Conservation (phyloP, 2,888 invertebrate genomes). For the Scaptomyza tumidula region DNA sequence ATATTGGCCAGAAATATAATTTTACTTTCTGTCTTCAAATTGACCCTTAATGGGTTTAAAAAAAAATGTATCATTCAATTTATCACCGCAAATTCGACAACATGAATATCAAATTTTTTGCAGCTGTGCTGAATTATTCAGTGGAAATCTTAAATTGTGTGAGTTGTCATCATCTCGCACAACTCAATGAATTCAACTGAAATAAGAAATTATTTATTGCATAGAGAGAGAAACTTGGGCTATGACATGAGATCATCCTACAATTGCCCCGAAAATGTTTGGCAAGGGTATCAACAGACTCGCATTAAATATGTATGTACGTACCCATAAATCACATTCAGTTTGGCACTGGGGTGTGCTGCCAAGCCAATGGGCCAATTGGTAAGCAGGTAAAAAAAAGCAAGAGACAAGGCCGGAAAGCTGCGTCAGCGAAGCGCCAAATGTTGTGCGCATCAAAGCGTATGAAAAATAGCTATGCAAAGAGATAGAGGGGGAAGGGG, state of each 20-base stretch:
- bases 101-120: not conserved
- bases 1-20: not conserved
- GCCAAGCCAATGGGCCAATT: constrained; percentile 20
- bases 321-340: constrained; percentile 49
- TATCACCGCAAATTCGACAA: constrained; percentile 7
- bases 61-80: constrained; percentile 13
- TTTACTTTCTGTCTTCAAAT: not conserved
- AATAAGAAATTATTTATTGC: constrained; percentile 85
- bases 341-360: constrained; percentile 21
- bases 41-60: too few species aligned
- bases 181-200: constrained; percentile 84
- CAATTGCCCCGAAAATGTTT: constrained; percentile 24
- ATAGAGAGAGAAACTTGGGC: constrained; percentile 78
- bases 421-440: constrained; percentile 83
- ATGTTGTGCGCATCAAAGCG: constrained; percentile 81
- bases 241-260: constrained; percentile 85
- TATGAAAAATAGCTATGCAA: constrained; percentile 27
- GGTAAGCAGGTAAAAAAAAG: constrained; percentile 40
- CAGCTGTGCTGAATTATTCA: constrained; percentile 26
- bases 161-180: constrained; percentile 21
- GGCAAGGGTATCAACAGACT: constrained; percentile 37
- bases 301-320: constrained; percentile 19
- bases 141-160: constrained; percentile 18
- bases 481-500: not conserved
- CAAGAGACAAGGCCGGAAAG: constrained; percentile 58